A percentile compares a stretch with the other conserved stretches of the same genome.
phyloP scores from a whole-genome alignment of 2,113 vertebrate genomes.

The Megaceryle maxima region DNA sequence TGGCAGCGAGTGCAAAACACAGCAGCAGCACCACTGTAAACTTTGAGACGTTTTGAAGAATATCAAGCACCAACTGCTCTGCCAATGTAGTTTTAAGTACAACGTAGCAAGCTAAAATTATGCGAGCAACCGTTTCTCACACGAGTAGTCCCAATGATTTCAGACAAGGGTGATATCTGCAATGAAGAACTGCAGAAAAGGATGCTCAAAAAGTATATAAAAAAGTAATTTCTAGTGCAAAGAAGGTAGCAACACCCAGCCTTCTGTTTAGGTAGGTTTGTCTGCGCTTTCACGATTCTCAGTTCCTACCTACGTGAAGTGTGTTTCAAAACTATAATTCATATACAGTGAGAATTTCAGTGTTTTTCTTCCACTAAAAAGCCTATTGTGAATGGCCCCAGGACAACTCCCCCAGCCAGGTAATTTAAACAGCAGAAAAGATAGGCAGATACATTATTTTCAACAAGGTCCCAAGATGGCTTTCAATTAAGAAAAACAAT shows the following conservation, averaged over 20 bases:
- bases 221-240: not conserved
- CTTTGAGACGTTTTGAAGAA: constrained; percentile 46
- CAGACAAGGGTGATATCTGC: not conserved
- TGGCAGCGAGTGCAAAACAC: constrained; percentile 54
- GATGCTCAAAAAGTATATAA: not conserved
- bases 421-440: constrained; percentile 56
- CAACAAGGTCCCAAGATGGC: constrained; percentile 60
- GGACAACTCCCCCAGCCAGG: constrained; percentile 53
- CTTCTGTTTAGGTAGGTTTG: not conserved
- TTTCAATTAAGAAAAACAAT: constrained; percentile 73
- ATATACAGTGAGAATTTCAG: constrained; percentile 13
- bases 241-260: not conserved
- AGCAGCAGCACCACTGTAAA: constrained; percentile 59
- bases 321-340: constrained; percentile 59
- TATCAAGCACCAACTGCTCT: not conserved
- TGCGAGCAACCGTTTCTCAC: constrained; percentile 39
- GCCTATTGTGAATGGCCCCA: constrained; percentile 14
- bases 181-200: not conserved
- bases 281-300: not conserved
- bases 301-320: not conserved
- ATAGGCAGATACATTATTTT: constrained; percentile 62
- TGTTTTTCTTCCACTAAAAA: constrained; percentile 26
- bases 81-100: constrained; percentile 19
- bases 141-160: not conserved
- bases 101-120: not conserved